Percentiles rank a stretch among this genome's conserved stretches.
These are phyloP conservation scores for Leptarthrus brevirostris DNA, from an alignment of 2,888 invertebrate genomes.

Conservation along the genomic window DNA sequence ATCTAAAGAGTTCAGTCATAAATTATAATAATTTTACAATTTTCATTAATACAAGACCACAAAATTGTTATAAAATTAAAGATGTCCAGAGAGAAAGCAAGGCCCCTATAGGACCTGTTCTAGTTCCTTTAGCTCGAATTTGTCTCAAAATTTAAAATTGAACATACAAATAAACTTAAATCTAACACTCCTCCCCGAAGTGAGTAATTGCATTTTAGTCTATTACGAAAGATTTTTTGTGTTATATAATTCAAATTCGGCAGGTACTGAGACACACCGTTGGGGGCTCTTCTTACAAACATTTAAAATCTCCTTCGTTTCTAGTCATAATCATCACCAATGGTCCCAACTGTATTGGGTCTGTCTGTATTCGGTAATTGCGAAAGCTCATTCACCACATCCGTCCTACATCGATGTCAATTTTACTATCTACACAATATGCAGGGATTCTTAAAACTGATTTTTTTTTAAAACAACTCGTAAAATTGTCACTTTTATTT, in stretches of 20 bases:
- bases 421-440: not conserved
- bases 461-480: not conserved
- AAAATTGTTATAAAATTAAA: too few species aligned
- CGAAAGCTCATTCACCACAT: too few species aligned
- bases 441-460: not conserved
- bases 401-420: too few species aligned
- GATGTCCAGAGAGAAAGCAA: too few species aligned
- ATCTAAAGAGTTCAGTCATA: too few species aligned
- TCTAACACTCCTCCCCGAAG: not conserved
- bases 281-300: not conserved
- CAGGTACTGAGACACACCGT: not conserved
- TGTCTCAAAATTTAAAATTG: not conserved
- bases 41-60: too few species aligned
- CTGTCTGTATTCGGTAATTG: too few species aligned
- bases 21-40: too few species aligned
- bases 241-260: not conserved
- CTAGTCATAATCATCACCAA: not conserved
- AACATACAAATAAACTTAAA: not conserved
- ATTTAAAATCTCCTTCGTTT: not conserved
- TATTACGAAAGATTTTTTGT: not conserved
- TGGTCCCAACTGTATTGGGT: too few species aligned
- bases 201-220: not conserved
- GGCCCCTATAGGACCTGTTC: not conserved
- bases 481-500: not conserved
- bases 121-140: not conserved